phyloP scores from a whole-genome alignment of 2,113 vertebrate species.

The Coptodon rendalli region DNA sequence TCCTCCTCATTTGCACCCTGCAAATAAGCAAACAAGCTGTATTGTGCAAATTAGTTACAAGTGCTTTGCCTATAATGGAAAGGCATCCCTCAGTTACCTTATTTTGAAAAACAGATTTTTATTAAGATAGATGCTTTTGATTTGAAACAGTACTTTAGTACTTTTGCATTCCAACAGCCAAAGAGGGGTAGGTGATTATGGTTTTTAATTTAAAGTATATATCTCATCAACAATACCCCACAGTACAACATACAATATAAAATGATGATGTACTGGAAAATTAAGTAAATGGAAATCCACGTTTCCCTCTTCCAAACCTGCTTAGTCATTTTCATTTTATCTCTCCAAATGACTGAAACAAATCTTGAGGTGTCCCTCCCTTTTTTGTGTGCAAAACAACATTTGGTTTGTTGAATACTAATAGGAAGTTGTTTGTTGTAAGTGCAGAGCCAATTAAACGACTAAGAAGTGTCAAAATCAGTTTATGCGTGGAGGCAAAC shows the following conservation, averaged over 20 bases:
- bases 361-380: not conserved
- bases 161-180: not conserved
- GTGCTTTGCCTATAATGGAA: not conserved
- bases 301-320: not conserved
- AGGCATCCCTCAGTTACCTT: not conserved
- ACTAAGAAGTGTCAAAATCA: slow-evolving; percentile 23
- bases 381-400: not conserved
- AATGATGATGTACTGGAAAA: not conserved
- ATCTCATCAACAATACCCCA: not conserved
- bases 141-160: not conserved
- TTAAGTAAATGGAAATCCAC: not conserved
- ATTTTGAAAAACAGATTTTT: not conserved
- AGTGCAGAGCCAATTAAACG: slow-evolving; percentile 21
- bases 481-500: slow-evolving; percentile 6
- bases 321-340: not conserved
- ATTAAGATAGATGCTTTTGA: not conserved
- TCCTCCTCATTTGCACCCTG: not conserved
- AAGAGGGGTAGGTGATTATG: not conserved
- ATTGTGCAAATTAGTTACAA: not conserved
- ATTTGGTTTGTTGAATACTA: not conserved
- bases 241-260: not conserved
- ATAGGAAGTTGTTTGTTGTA: not conserved
- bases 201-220: not conserved
- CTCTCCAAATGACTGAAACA: not conserved
- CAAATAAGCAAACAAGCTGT: not conserved